Evolutionary conservation across 1,140 invertebrate species (phyloP).

Genomic region (Zophobas atratus): DNA sequence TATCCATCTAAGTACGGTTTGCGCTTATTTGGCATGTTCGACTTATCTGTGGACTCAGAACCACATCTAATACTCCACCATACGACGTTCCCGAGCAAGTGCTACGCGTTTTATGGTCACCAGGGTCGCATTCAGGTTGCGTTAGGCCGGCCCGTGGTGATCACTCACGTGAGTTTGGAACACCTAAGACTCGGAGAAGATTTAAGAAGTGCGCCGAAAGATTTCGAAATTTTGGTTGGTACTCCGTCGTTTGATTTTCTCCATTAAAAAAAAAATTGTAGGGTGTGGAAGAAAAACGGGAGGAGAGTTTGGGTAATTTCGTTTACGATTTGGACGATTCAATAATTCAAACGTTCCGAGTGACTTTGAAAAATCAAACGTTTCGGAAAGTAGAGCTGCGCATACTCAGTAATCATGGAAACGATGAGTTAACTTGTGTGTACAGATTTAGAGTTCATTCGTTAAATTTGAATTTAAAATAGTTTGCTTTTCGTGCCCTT

Average conservation of each 20-base stretch:
- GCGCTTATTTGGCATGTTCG: slow-evolving; percentile 5
- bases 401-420: slow-evolving; percentile 42
- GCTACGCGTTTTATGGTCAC: slow-evolving; percentile 31
- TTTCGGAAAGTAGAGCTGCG: slow-evolving; percentile 14
- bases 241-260: not conserved
- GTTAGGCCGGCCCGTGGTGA: not conserved
- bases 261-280: slow-evolving; percentile 10
- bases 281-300: not conserved
- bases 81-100: not conserved
- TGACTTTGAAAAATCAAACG: slow-evolving; percentile 15
- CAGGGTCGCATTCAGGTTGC: slow-evolving; percentile 9
- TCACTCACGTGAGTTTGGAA: slow-evolving; percentile 43
- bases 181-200: slow-evolving; percentile 1
- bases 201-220: slow-evolving; percentile 14
- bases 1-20: not conserved
- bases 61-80: slow-evolving; percentile 10
- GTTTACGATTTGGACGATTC: slow-evolving; percentile 25
- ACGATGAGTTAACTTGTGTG: slow-evolving; percentile 23
- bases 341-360: slow-evolving; percentile 28
- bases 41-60: not conserved
- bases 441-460: slow-evolving; percentile 45
- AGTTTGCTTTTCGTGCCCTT: not conserved
- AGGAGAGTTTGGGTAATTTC: slow-evolving; percentile 14
- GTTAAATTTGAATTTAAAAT: slow-evolving; percentile 15
- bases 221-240: slow-evolving; percentile 42